phyloP scores from a whole-genome alignment of 2,888 invertebrate species.

The Synergus japonicus region DNA sequence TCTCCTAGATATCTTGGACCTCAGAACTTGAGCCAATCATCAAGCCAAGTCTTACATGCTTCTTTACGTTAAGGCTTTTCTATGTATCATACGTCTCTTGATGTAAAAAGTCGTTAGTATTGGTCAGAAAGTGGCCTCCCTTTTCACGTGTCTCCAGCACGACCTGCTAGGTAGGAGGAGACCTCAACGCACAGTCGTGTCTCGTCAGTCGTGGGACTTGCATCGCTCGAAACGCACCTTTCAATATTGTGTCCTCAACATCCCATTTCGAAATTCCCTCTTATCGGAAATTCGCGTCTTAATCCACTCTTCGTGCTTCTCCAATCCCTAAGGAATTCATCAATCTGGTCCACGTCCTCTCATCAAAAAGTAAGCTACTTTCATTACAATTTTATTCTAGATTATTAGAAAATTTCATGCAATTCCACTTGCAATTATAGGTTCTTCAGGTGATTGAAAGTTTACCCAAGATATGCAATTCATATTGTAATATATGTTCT shows the following conservation, averaged over 20 bases:
- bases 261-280: not conserved
- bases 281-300: constrained; percentile 18
- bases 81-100: not conserved
- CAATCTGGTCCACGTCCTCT: not conserved
- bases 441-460: not conserved
- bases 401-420: not conserved
- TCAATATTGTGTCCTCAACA: not conserved
- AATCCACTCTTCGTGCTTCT: constrained; percentile 15
- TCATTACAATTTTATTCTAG: not conserved
- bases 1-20: constrained; percentile 31
- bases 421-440: not conserved
- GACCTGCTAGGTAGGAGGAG: constrained; percentile 55
- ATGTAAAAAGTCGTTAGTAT: constrained; percentile 49
- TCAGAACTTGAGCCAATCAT: constrained; percentile 32
- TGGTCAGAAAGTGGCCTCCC: constrained; percentile 58
- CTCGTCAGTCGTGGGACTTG: constrained; percentile 67
- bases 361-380: constrained; percentile 6
- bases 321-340: not conserved
- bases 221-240: constrained; percentile 53
- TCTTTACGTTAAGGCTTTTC: constrained; percentile 25
- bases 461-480: not conserved
- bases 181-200: constrained; percentile 70
- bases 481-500: not conserved
- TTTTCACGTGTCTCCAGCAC: constrained; percentile 60
- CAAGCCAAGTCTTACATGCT: constrained; percentile 6